Percentiles rank a stretch among this genome's conserved stretches.
Evolutionary conservation across 2,113 vertebrate genomes (phyloP).

Genomic region (Tinamus guttatus): DNA sequence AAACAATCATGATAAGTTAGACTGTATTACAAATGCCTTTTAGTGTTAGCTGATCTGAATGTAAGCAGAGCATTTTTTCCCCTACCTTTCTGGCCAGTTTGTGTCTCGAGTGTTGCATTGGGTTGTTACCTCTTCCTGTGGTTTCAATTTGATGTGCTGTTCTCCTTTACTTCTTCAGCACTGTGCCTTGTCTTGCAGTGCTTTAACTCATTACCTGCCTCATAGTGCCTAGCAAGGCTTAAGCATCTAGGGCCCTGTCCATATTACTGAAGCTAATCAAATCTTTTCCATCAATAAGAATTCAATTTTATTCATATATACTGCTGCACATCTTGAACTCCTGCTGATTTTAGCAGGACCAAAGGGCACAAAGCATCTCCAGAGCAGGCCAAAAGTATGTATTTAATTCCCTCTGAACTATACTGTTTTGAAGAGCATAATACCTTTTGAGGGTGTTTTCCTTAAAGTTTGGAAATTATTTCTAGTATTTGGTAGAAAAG

Average conservation of each 20-base stretch:
- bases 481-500: not conserved
- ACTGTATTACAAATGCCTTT: not conserved
- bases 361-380: not conserved
- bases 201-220: not conserved
- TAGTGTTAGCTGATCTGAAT: not conserved
- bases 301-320: not conserved
- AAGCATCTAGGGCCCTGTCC: not conserved
- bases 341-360: not conserved
- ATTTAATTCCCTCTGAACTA: not conserved
- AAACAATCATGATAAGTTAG: slow-evolving; percentile 11
- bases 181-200: not conserved
- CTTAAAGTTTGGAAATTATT: not conserved
- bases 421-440: fast-evolving
- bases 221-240: not conserved
- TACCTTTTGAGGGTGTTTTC: not conserved
- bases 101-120: not conserved
- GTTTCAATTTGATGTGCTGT: not conserved
- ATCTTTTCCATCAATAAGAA: not conserved
- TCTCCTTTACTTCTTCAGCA: not conserved
- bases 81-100: not conserved
- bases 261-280: not conserved
- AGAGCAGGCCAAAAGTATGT: not conserved
- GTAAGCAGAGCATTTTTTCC: not conserved
- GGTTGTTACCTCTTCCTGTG: not conserved
- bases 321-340: not conserved